phyloP scores from a whole-genome alignment of 2,888 invertebrate species.

The Mylabris sibirica region DNA sequence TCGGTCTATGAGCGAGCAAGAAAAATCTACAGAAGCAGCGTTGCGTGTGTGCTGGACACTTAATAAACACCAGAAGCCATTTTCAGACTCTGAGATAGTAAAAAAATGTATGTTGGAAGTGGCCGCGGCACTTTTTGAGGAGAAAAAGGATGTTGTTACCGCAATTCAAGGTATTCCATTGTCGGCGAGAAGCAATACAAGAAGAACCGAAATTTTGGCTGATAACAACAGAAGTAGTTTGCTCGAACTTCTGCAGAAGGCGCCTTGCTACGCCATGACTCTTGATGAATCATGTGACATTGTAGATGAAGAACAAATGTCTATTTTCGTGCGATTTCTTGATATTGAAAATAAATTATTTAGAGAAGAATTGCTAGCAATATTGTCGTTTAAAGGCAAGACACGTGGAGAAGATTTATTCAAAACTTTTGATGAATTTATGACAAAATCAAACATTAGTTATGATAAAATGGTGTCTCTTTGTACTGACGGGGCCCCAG shows the following conservation, averaged over 20 bases:
- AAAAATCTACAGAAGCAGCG: conserved; percentile 24
- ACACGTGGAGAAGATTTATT: conserved; percentile 31
- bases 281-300: too few species aligned
- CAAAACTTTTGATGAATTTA: conserved; percentile 28
- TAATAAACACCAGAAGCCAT: conserved; percentile 42
- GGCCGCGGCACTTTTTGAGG: conserved; percentile 21
- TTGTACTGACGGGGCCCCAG: too few species aligned
- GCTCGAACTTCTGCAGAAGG: conserved; percentile 33
- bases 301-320: conserved; percentile 47
- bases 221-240: background rate
- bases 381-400: conserved; percentile 37
- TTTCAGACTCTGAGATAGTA: conserved; percentile 40
- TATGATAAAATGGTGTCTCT: conserved; percentile 34
- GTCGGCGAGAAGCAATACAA: conserved; percentile 39
- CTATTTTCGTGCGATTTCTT: conserved; percentile 42
- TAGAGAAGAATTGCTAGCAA: conserved; percentile 40
- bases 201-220: conserved; percentile 43
- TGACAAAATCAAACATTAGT: conserved; percentile 32
- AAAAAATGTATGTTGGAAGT: conserved; percentile 40
- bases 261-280: too few species aligned
- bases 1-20: conserved; percentile 27
- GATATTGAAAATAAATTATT: conserved; percentile 39
- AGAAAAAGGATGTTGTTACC: too few species aligned
- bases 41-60: conserved; percentile 20
- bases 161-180: conserved; percentile 39